Evolutionary conservation across 2,888 invertebrate genomes (phyloP).

Genomic region (Sinopyrophorus schimmeli): DNA sequence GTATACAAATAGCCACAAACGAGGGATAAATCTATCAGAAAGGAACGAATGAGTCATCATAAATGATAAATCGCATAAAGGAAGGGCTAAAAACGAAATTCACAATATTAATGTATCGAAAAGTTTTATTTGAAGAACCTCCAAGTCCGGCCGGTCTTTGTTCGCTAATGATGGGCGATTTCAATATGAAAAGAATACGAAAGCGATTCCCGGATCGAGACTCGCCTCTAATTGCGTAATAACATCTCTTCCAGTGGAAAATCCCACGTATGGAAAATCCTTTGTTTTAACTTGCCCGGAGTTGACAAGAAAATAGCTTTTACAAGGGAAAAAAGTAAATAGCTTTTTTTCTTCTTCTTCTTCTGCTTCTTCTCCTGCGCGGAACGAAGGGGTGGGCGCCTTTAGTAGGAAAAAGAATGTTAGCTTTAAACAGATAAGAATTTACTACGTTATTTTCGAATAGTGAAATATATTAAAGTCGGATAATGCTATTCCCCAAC

Average conservation of each 20-base stretch:
- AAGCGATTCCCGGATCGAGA: conserved; percentile 37
- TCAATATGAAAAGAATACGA: conserved; percentile 51
- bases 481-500: conserved; percentile 33
- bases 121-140: conserved; percentile 19
- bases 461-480: conserved; percentile 28
- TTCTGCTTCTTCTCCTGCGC: too few relatives aligned
- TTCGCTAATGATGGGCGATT: conserved; percentile 40
- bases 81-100: conserved; percentile 30
- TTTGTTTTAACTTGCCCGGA: too few relatives aligned
- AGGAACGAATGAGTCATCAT: conserved; percentile 29
- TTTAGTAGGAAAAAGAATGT: background rate
- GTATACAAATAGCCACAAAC: conserved; percentile 29
- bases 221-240: conserved; percentile 45
- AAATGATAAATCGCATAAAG: conserved; percentile 35
- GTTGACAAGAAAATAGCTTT: too few relatives aligned
- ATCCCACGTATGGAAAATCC: too few relatives aligned
- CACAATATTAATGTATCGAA: conserved; percentile 34
- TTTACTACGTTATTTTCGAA: conserved; percentile 11
- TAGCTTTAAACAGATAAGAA: conserved; percentile 6
- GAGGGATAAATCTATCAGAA: conserved; percentile 32
- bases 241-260: conserved; percentile 40
- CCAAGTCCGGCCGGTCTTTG: conserved; percentile 22
- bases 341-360: too few relatives aligned
- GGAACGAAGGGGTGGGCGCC: too few relatives aligned
- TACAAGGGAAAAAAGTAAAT: too few relatives aligned